Conservation (phyloP, 2,113 vertebrate genomes). For the Enhydra lutris region DNA sequence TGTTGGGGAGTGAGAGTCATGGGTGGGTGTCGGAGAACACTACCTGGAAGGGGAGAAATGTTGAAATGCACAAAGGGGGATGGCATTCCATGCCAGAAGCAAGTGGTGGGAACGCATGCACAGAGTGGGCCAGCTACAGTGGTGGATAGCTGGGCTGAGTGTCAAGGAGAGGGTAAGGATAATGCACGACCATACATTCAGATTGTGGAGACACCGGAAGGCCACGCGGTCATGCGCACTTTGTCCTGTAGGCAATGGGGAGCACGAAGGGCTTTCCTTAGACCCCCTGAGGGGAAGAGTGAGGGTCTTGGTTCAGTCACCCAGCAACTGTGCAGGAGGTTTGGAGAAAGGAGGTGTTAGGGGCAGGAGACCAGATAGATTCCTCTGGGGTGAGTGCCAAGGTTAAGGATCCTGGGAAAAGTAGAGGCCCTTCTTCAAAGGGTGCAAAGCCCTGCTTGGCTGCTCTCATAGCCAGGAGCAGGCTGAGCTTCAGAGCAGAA, state of each 20-base stretch:
- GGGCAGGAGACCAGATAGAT: background rate
- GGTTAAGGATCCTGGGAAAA: background rate
- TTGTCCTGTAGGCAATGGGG: background rate
- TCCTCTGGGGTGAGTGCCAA: background rate
- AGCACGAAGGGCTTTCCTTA: background rate
- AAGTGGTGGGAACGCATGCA: background rate
- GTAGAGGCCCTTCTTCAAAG: background rate
- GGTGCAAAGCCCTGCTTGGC: accelerated
- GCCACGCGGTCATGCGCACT: too few species aligned
- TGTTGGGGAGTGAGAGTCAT: too few species aligned
- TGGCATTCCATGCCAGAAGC: background rate
- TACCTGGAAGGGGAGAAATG: background rate
- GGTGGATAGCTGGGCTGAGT: background rate
- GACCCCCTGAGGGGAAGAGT: background rate
- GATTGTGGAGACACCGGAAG: background rate
- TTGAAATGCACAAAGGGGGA: too few species aligned
- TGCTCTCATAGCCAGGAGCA: background rate
- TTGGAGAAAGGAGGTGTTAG: background rate
- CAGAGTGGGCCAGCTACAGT: background rate
- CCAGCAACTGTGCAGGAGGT: background rate
- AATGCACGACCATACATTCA: background rate
- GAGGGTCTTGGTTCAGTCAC: background rate
- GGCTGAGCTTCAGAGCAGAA: background rate
- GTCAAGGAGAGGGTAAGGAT: background rate
- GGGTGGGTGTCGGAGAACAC: background rate